These are phyloP conservation scores for Zaprionus bogoriensis DNA, from an alignment of 2,888 invertebrate species.

Conservation along the genomic window DNA sequence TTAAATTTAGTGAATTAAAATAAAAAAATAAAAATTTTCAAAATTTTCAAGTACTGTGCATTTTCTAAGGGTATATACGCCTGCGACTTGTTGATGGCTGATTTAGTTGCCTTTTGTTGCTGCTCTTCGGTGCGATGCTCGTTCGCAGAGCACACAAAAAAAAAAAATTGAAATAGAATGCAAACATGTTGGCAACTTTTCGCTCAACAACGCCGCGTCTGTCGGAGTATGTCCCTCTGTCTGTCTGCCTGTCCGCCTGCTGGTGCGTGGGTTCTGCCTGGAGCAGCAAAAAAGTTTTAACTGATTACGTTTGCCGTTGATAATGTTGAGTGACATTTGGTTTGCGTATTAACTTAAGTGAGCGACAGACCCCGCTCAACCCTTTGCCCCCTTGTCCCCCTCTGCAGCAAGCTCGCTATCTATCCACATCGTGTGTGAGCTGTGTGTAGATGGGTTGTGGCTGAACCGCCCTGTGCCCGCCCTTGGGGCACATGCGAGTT, in stretches of 20 bases:
- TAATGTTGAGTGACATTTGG: constrained; percentile 78
- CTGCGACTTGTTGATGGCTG: constrained; percentile 15
- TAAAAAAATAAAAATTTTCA: neutral
- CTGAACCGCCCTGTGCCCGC: neutral
- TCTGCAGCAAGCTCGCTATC: no score
- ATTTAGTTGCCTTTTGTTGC: neutral
- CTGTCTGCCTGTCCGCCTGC: neutral
- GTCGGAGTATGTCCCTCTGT: constrained; percentile 1
- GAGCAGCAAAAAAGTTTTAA: constrained; percentile 64
- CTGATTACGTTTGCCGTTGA: constrained; percentile 77
- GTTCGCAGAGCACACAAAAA: constrained; percentile 50
- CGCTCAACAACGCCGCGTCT: constrained; percentile 33
- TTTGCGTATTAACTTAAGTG: constrained; percentile 78
- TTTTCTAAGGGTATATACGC: constrained; percentile 15
- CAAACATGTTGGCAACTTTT: constrained; percentile 71
- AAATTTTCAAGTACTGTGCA: neutral
- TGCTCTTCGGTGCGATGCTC: constrained; percentile 38
- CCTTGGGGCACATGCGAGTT: constrained; percentile 36
- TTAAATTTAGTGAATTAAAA: no score
- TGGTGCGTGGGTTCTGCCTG: constrained; percentile 31
- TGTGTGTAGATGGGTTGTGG: constrained; percentile 14
- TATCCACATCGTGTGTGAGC: neutral
- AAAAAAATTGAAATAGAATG: constrained; percentile 69
- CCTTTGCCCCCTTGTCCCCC: neutral
- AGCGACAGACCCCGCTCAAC: constrained; percentile 50